Conservation (phyloP, 2,888 invertebrate species). For the Kryphioiulus occultus region DNA sequence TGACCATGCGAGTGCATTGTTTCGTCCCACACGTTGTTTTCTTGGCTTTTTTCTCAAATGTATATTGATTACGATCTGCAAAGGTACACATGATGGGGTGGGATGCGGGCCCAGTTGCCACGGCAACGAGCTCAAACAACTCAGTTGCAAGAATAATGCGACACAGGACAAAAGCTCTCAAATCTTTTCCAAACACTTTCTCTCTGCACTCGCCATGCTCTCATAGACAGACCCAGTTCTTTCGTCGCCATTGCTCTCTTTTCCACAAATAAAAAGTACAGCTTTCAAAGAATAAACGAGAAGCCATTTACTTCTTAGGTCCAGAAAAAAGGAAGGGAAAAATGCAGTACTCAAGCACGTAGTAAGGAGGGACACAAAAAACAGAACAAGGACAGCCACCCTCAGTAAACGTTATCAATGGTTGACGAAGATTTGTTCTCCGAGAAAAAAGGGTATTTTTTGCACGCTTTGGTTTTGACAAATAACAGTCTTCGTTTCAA, state of each 20-base stretch:
- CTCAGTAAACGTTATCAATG: background rate
- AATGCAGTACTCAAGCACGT: background rate
- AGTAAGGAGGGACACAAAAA: background rate
- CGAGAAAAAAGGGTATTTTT: background rate
- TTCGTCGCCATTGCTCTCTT: background rate
- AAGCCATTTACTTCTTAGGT: background rate
- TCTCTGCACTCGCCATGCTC: background rate
- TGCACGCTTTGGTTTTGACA: background rate
- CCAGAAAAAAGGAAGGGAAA: background rate
- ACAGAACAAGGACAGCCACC: background rate
- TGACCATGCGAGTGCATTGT: conserved; percentile 17
- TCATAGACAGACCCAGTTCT: background rate
- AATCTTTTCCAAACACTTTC: conserved; percentile 20
- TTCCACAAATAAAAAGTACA: background rate
- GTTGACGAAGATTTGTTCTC: background rate
- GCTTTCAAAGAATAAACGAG: background rate
- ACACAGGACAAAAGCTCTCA: conserved; percentile 17
- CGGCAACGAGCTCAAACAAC: background rate
- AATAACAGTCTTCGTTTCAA: background rate
- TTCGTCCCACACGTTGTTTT: conserved; percentile 16
- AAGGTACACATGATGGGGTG: background rate
- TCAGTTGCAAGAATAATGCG: conserved; percentile 23
- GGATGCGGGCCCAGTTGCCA: conserved; percentile 17
- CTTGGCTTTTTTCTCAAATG: conserved; percentile 4
- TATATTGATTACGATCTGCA: conserved; percentile 1